phyloP scores from a whole-genome alignment of 2,888 invertebrate species.

The Nomada fabriciana region DNA sequence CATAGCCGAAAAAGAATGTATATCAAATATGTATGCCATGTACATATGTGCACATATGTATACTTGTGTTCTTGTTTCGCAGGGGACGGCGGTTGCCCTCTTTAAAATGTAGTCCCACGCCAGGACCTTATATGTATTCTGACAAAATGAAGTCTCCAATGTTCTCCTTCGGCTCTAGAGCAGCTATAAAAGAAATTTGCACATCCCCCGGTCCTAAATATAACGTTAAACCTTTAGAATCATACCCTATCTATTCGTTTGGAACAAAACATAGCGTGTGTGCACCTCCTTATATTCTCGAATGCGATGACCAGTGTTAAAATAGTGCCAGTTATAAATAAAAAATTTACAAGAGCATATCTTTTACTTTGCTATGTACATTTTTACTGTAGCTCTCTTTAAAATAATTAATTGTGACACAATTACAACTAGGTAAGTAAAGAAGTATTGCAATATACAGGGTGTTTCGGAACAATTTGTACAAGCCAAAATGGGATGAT shows the following conservation, averaged over 20 bases:
- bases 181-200: constrained; percentile 83
- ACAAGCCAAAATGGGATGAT: too few species aligned
- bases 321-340: background rate
- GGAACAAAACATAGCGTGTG: constrained; percentile 86
- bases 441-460: too few species aligned
- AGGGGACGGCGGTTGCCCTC: constrained; percentile 37
- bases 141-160: constrained; percentile 81
- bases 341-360: background rate
- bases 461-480: too few species aligned
- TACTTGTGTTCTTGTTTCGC: background rate
- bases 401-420: too few species aligned
- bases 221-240: constrained; percentile 83
- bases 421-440: too few species aligned
- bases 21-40: background rate
- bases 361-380: too few species aligned
- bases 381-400: too few species aligned
- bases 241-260: constrained; percentile 86
- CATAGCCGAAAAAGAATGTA: too few species aligned
- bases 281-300: constrained; percentile 86
- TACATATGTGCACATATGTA: too few species aligned
- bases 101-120: constrained; percentile 42
- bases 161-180: constrained; percentile 84
- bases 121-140: constrained; percentile 60
- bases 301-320: constrained; percentile 74
- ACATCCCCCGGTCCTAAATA: constrained; percentile 86